phyloP scores from a whole-genome alignment of 2,797 vertebrate species.

The Mormyrops attenuatus region DNA sequence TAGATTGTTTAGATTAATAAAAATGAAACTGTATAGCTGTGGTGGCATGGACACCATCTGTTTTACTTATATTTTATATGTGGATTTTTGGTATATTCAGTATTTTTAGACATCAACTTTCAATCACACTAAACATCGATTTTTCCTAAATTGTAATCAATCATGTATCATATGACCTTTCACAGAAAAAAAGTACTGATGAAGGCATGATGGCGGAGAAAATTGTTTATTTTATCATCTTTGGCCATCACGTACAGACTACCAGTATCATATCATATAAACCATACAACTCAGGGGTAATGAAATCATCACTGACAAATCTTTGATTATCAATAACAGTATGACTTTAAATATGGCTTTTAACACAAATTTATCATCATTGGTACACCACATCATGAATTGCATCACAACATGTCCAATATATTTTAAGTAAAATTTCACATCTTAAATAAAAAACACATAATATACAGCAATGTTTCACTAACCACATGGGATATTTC shows the following conservation, averaged over 20 bases:
- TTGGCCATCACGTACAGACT: conserved; percentile 7
- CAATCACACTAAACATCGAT: neutral
- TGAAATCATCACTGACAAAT: conserved; percentile 8
- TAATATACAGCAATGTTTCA: neutral
- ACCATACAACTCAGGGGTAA: conserved; percentile 9
- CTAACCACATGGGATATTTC: neutral
- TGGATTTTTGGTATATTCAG: neutral
- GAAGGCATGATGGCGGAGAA: neutral
- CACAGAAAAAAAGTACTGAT: neutral
- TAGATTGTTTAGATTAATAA: neutral
- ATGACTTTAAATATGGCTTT: conserved; percentile 23
- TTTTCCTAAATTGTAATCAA: neutral
- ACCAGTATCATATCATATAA: neutral
- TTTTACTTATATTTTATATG: neutral
- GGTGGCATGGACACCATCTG: neutral
- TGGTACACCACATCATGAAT: neutral
- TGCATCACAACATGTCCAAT: conserved; percentile 1
- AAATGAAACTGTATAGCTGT: neutral
- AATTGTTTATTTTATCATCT: conserved; percentile 19
- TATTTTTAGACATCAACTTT: neutral
- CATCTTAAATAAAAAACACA: conserved; percentile 21
- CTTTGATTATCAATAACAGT: neutral
- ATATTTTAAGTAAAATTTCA: conserved; percentile 16
- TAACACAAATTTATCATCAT: neutral
- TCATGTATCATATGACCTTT: neutral